A percentile compares a stretch with the other conserved stretches of the same genome.
These are phyloP conservation scores for Carettochelys insculpta DNA, from an alignment of 2,113 vertebrate genomes.

Conservation along the genomic window DNA sequence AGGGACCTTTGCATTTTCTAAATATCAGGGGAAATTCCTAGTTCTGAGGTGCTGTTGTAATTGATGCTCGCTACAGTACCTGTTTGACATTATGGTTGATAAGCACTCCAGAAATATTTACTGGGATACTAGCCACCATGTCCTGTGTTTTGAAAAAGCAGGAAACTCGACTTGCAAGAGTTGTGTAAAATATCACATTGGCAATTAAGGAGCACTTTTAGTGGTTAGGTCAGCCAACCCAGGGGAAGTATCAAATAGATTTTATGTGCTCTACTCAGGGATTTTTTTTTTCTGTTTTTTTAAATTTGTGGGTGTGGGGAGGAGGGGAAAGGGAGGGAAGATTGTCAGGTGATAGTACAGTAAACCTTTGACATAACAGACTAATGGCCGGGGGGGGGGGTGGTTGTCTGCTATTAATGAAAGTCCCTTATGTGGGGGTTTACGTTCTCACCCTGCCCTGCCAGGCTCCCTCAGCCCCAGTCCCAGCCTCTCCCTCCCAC, in stretches of 20 bases:
- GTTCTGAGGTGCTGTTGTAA: not conserved
- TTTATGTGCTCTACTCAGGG: not conserved
- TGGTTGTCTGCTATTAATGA: no score
- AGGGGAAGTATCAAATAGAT: no score
- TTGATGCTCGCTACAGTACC: not conserved
- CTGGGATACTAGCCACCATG: no score
- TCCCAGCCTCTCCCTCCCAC: no score
- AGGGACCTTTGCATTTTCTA: not conserved
- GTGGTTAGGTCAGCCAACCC: no score
- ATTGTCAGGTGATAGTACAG: not conserved
- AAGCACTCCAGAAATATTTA: not conserved
- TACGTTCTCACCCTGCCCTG: no score
- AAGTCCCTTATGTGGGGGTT: no score
- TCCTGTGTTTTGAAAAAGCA: not conserved
- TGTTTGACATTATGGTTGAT: not conserved
- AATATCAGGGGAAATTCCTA: not conserved
- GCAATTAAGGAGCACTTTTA: not conserved
- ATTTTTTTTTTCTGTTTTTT: not conserved
- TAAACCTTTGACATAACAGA: no score
- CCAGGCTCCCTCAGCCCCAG: no score
- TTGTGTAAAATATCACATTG: not conserved
- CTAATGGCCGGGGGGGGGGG: no score
- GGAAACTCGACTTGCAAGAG: not conserved
- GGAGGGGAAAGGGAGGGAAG: not conserved
- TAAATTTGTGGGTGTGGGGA: no score